phyloP scores from a whole-genome alignment of 2,113 vertebrate species.

The Sigmodon hispidus region DNA sequence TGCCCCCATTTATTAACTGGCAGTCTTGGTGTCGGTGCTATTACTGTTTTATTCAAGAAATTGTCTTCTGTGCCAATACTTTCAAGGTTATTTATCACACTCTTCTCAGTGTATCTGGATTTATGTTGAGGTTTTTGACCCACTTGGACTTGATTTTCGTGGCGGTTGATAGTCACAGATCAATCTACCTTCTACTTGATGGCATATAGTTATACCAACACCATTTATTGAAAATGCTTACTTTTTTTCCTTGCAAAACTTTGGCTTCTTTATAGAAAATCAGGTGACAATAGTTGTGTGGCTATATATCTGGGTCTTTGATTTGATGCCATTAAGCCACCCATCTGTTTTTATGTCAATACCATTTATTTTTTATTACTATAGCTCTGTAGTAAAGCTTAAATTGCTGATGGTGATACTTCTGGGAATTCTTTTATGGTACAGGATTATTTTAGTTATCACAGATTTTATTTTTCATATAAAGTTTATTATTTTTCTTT shows the following conservation, averaged over 20 bases:
- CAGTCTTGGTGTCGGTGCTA: background rate
- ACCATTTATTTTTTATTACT: background rate
- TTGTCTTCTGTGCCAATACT: background rate
- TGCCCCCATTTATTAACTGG: background rate
- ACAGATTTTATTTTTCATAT: background rate
- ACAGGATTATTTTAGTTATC: background rate
- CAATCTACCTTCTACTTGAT: background rate
- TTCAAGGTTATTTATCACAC: background rate
- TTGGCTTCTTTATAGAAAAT: no score
- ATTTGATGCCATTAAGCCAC: background rate
- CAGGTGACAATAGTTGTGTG: background rate
- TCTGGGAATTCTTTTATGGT: background rate
- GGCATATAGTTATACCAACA: background rate
- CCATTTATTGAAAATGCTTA: background rate
- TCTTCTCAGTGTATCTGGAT: background rate
- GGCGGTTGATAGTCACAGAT: background rate
- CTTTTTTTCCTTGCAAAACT: background rate
- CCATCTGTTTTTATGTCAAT: background rate
- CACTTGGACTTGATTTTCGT: background rate
- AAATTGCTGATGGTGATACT: background rate
- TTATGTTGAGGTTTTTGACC: background rate
- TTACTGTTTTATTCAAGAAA: background rate
- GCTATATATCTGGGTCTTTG: background rate
- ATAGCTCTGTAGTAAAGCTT: background rate
- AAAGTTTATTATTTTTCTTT: background rate